These are phyloP conservation scores for Pogoniulus pusillus DNA, from an alignment of 2,797 vertebrate species.

Conservation along the genomic window DNA sequence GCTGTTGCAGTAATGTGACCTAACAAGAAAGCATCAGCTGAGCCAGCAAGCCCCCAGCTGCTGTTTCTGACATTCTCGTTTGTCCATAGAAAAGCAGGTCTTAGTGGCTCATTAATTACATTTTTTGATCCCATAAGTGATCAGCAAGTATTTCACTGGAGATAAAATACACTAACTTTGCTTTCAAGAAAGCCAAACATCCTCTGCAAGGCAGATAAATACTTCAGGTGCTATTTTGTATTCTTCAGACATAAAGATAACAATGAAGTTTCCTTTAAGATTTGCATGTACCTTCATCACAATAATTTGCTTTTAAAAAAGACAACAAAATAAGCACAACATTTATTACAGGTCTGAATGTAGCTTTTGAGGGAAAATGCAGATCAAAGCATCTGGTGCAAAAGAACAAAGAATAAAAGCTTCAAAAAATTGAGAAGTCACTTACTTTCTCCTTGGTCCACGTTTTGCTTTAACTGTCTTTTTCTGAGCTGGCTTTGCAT, in stretches of 20 bases:
- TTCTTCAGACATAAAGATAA: background rate
- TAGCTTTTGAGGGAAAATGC: background rate
- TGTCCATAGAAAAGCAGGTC: background rate
- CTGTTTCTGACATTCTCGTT: background rate
- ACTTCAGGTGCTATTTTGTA: background rate
- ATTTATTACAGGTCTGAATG: background rate
- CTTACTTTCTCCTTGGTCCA: conserved; percentile 81
- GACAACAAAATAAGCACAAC: background rate
- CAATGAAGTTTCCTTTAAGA: background rate
- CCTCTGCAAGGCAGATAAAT: background rate
- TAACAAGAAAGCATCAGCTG: background rate
- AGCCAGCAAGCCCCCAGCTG: background rate
- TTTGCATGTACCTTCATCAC: background rate
- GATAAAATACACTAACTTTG: background rate
- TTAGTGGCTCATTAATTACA: background rate
- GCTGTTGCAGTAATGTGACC: too few species aligned
- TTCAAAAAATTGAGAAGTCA: background rate
- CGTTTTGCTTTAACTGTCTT: conserved; percentile 82
- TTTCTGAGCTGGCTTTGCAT: conserved; percentile 74
- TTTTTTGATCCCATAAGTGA: background rate
- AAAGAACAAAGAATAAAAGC: background rate
- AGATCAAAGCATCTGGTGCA: background rate
- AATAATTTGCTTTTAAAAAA: background rate
- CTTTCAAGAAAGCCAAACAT: background rate
- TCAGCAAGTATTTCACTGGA: background rate